These are phyloP conservation scores for Chaenocephalus aceratus DNA, from an alignment of 2,113 vertebrate genomes.

Conservation along the genomic window DNA sequence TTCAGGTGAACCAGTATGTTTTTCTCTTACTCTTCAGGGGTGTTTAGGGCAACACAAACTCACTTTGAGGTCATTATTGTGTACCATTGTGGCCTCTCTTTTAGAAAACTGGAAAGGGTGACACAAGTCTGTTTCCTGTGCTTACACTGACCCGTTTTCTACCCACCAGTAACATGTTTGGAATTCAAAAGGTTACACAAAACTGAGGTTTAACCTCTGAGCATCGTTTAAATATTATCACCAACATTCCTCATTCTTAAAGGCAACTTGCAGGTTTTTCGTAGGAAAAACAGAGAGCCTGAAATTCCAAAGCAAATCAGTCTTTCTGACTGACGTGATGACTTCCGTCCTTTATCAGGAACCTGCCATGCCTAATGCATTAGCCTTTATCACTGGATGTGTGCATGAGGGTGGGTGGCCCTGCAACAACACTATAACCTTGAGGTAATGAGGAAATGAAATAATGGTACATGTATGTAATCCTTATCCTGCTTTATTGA, in stretches of 20 bases:
- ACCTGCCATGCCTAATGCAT: conserved; percentile 54
- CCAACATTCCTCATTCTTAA: conserved; percentile 37
- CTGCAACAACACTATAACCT: conserved; percentile 42
- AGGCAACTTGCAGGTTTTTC: conserved; percentile 19
- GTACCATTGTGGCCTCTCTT: conserved; percentile 8
- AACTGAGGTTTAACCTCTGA: conserved; percentile 42
- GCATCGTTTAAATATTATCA: conserved; percentile 58
- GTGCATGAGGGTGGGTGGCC: conserved; percentile 22
- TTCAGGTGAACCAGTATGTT: conserved; percentile 29
- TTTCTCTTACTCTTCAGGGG: conserved; percentile 17
- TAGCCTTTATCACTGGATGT: conserved; percentile 49
- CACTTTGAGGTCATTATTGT: conserved; percentile 27
- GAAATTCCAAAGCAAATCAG: conserved; percentile 64
- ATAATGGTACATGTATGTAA: conserved; percentile 55
- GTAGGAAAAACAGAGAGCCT: conserved; percentile 64
- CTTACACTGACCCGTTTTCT: conserved; percentile 41
- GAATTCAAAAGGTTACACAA: conserved; percentile 54
- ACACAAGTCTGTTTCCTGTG: conserved; percentile 45
- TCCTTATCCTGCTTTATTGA: conserved; percentile 41
- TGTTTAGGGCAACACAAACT: conserved; percentile 22
- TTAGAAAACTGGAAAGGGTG: conserved; percentile 60
- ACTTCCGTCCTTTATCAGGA: conserved; percentile 60
- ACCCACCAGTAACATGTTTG: conserved; percentile 14
- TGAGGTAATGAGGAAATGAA: conserved; percentile 65
- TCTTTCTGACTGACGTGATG: conserved; percentile 62